Conservation (phyloP, 2,888 invertebrate species). For the Drosophila emarginata region DNA sequence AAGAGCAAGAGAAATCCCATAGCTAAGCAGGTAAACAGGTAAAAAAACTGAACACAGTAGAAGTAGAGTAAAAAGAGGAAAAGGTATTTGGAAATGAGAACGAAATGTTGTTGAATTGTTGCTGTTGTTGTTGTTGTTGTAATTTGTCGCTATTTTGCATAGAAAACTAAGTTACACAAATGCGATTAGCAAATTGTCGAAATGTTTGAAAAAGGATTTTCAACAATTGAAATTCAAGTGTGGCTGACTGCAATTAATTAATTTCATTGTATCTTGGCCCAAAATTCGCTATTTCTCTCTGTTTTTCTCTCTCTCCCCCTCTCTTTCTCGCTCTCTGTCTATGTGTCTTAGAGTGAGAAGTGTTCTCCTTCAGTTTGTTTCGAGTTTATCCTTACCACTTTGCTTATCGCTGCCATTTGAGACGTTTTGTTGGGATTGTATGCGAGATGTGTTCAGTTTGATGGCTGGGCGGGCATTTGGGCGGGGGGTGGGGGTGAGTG, state of each 20-base stretch:
- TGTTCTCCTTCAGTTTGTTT: conserved; percentile 19
- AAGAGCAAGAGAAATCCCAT: conserved; percentile 9
- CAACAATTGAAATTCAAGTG: conserved; percentile 70
- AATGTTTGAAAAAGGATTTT: conserved; percentile 26
- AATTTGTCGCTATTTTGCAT: conserved; percentile 65
- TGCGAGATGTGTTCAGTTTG: neutral
- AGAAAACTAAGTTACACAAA: conserved; percentile 60
- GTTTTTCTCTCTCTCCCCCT: neutral
- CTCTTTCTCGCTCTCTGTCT: too few relatives aligned
- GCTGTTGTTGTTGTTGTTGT: conserved; percentile 31
- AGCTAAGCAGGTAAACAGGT: conserved; percentile 56
- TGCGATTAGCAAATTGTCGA: conserved; percentile 56
- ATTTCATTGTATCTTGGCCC: conserved; percentile 44
- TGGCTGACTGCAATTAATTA: conserved; percentile 67
- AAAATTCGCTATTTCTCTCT: neutral
- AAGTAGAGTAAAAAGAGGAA: neutral
- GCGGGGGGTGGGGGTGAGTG: conserved; percentile 1
- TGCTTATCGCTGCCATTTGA: conserved; percentile 29
- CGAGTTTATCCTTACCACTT: conserved; percentile 18
- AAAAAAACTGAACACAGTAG: conserved; percentile 21
- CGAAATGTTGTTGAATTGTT: neutral
- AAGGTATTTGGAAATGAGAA: neutral
- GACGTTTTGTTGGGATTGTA: conserved; percentile 14
- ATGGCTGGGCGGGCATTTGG: too few relatives aligned
- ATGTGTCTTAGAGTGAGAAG: too few relatives aligned